Base-by-base conservation (phyloP, 2,888 invertebrate species). In the Drosophila falleni region DNA sequence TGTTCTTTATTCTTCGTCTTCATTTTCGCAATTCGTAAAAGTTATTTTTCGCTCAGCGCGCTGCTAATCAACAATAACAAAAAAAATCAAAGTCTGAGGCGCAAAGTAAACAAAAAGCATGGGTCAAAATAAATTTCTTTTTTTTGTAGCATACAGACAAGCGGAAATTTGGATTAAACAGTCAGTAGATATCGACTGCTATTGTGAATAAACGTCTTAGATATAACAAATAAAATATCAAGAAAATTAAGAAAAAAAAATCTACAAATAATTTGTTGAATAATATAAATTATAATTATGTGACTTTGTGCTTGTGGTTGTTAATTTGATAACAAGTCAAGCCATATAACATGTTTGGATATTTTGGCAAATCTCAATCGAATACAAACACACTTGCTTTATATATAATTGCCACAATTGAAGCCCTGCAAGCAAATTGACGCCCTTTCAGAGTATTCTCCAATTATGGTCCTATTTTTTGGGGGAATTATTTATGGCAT, bases 1-100 rank as follows among this genome's bases (percentile, higher is more conserved):
- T 63, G 49, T 31, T 44, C 33, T 23, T 19, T 53, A 41, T 19
- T 3, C 47, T 9, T 31, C 19, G 44, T 19, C 44, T 9, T 35
- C 9, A 19, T 33, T 19, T 10, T 31, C 56, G 1, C 15, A 31
- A 23, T 15, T 33, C 16, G 37, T 33, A 39, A 53, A 35, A 47
- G 47, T 47, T 26, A 44, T 56, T 60, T 74, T 44, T 55, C 19
- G 46, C 42, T 61, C 60, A 67, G 42, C 39, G 63, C 47, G 19
- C 56, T 56, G 60, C 76, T 71, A 76, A 67, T 76, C 71, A 75
- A 76, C 61, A 76, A 76, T 64, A 75, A 61, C 23, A 61, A 67
- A 67, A 76, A 64, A 58, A 75, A 76, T 71, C 63, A 29, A 71
- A 63, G 54, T 58, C 71, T 44, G 26, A 49, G 31, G 29, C 62